A percentile compares a stretch with the other conserved stretches of the same genome.
These are phyloP conservation scores for Yponomeuta plumbellus DNA, from an alignment of 2,888 invertebrate genomes.

Conservation along the genomic window DNA sequence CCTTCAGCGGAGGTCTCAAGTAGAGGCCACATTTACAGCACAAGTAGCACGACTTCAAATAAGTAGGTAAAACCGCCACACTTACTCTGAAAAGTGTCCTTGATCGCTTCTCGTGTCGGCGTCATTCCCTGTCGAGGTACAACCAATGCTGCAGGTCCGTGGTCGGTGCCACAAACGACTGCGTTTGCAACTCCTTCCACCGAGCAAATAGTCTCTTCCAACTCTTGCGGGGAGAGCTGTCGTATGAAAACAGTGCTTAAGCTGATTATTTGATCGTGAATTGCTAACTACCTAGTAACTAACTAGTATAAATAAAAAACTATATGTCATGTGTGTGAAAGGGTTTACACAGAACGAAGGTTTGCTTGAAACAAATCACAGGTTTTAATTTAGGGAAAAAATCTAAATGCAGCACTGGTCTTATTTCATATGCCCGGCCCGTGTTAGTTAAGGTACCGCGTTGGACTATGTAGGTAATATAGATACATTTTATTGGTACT, in stretches of 20 bases:
- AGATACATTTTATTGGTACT: background rate
- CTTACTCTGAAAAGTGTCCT: background rate
- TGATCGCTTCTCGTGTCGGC: background rate
- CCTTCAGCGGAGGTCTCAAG: too few relatives aligned
- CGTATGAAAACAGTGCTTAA: background rate
- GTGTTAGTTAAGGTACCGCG: too few relatives aligned
- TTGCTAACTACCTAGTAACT: background rate
- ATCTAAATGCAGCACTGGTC: too few relatives aligned
- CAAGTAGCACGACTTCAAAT: too few relatives aligned
- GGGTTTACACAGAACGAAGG: too few relatives aligned
- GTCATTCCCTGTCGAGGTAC: background rate
- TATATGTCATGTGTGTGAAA: background rate
- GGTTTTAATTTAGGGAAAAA: too few relatives aligned
- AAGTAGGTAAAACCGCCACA: background rate
- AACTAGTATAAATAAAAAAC: background rate
- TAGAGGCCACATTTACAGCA: too few relatives aligned
- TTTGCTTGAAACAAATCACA: too few relatives aligned
- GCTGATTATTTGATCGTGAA: background rate
- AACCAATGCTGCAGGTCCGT: slow-evolving; percentile 8
- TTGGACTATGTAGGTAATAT: too few relatives aligned
- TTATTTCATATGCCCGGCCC: too few relatives aligned
- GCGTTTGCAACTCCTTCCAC: slow-evolving; percentile 6
- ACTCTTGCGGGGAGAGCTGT: slow-evolving; percentile 8
- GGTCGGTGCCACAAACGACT: slow-evolving; percentile 3
- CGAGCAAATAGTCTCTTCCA: slow-evolving; percentile 2